Percentiles rank a stretch among this genome's conserved stretches.
phyloP scores from a whole-genome alignment of 2,797 vertebrate genomes.

The Cheirogaleus major region DNA sequence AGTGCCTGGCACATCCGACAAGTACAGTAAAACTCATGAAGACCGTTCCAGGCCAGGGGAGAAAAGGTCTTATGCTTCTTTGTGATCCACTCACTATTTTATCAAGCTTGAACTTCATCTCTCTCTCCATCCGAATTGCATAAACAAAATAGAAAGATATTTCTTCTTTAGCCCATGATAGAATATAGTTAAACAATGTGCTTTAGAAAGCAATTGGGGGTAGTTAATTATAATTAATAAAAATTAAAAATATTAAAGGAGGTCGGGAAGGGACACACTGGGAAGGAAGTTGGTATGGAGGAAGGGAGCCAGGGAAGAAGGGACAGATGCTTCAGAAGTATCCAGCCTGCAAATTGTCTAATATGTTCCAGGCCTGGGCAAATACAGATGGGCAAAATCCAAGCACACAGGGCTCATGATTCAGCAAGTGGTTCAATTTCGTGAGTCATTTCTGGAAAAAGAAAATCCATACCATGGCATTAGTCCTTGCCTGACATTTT shows the following conservation, averaged over 20 bases:
- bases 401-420: slow-evolving; percentile 45
- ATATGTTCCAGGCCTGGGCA: slow-evolving; percentile 15
- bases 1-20: neutral
- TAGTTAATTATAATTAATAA: neutral
- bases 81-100: neutral
- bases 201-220: neutral
- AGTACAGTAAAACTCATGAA: neutral
- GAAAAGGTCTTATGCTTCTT: neutral
- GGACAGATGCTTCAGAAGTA: neutral
- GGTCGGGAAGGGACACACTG: neutral
- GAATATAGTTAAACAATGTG: neutral
- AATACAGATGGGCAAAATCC: neutral
- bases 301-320: neutral
- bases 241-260: neutral
- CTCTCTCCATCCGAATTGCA: neutral
- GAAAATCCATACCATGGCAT: slow-evolving; percentile 68
- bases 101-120: neutral
- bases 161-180: neutral
- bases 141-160: neutral
- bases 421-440: slow-evolving; percentile 58
- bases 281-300: neutral
- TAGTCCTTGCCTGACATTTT: slow-evolving; percentile 60
- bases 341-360: slow-evolving; percentile 5
- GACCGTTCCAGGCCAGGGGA: neutral
- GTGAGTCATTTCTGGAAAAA: slow-evolving; percentile 73